A percentile compares a stretch with the other conserved stretches of the same genome.
phyloP scores from a whole-genome alignment of 2,113 vertebrate genomes.

The Macrotis lagotis region DNA sequence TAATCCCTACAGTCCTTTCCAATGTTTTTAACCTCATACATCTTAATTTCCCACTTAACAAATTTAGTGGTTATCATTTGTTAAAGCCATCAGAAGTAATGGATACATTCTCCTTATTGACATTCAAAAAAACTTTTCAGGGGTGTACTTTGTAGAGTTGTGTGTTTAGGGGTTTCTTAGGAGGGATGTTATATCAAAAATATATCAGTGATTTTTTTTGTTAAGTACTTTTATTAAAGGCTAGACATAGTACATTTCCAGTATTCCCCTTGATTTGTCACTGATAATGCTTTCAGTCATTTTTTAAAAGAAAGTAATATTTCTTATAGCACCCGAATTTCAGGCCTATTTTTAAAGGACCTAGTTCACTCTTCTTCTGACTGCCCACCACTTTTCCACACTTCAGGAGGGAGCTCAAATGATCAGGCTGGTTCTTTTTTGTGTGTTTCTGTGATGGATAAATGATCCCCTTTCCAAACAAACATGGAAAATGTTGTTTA shows the following conservation, averaged over 20 bases:
- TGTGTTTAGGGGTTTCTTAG: background rate
- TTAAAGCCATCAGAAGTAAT: background rate
- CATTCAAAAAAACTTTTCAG: background rate
- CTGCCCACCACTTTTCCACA: background rate
- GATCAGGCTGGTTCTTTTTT: background rate
- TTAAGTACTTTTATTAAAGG: too few species aligned
- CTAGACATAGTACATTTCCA: too few species aligned
- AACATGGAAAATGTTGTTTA: slow-evolving; percentile 74
- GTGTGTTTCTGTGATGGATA: background rate
- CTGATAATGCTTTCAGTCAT: too few species aligned
- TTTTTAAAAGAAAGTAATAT: background rate
- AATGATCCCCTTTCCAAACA: background rate
- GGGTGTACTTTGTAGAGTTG: background rate
- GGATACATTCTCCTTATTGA: background rate
- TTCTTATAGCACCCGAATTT: background rate
- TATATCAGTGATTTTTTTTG: background rate
- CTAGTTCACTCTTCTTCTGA: background rate
- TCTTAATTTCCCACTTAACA: background rate
- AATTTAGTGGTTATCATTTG: background rate
- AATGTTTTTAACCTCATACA: background rate
- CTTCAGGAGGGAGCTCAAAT: background rate
- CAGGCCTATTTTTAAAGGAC: background rate
- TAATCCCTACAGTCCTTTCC: background rate
- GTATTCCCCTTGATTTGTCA: too few species aligned
- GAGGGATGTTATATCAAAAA: background rate